Conservation (phyloP, 2,797 vertebrate genomes). For the Melanotaenia nigrans region DNA sequence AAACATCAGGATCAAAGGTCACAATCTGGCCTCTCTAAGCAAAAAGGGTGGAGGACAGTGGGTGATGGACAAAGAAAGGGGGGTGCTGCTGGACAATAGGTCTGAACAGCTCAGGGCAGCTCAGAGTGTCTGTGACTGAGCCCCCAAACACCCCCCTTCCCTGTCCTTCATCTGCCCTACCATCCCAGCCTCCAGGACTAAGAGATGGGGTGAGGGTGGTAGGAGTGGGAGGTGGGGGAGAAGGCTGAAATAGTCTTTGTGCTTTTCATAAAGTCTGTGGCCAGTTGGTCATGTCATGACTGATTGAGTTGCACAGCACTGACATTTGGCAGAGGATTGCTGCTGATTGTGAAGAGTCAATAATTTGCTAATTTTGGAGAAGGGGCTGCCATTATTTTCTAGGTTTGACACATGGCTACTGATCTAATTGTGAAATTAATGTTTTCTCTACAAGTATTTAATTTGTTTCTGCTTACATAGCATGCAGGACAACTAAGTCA, state of each 20-base stretch:
- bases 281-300: slow-evolving; percentile 36
- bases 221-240: slow-evolving; percentile 14
- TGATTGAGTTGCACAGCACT: slow-evolving; percentile 33
- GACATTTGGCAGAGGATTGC: slow-evolving; percentile 22
- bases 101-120: slow-evolving; percentile 74
- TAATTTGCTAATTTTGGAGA: slow-evolving; percentile 15
- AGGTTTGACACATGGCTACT: slow-evolving; percentile 1
- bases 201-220: slow-evolving; percentile 26
- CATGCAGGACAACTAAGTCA: neutral
- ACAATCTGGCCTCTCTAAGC: slow-evolving; percentile 40
- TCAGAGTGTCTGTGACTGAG: slow-evolving; percentile 74
- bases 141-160: slow-evolving; percentile 41
- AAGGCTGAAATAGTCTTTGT: slow-evolving; percentile 62
- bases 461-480: slow-evolving; percentile 1
- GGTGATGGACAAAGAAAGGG: slow-evolving; percentile 70
- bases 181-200: slow-evolving; percentile 43
- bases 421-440: neutral
- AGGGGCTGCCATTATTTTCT: neutral
- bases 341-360: slow-evolving; percentile 27
- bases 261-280: slow-evolving; percentile 61
- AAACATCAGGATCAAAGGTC: slow-evolving; percentile 31
- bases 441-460: neutral
- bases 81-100: slow-evolving; percentile 69
- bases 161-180: slow-evolving; percentile 67
- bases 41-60: slow-evolving; percentile 31